A percentile compares a stretch with the other conserved stretches of the same genome.
These are phyloP conservation scores for Corythaeola cristata DNA, from an alignment of 2,113 vertebrate species.

Conservation along the genomic window DNA sequence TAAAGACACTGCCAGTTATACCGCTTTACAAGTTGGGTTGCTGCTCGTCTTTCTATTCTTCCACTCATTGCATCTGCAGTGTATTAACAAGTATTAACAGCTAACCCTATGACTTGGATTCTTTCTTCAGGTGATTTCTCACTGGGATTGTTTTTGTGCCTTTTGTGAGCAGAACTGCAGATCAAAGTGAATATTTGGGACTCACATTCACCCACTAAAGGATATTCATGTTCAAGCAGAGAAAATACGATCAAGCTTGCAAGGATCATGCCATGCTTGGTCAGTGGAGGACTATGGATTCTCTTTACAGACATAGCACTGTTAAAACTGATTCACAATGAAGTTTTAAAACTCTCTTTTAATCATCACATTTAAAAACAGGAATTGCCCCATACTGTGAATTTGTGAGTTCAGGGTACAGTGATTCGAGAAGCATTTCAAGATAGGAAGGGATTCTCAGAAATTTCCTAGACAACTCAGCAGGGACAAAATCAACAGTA, in stretches of 20 bases:
- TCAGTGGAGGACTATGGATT: accelerated
- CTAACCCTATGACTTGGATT: neutral
- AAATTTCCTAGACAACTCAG: neutral
- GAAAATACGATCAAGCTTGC: neutral
- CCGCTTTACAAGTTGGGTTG: neutral
- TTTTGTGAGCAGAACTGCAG: neutral
- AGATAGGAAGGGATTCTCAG: neutral
- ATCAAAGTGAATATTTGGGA: neutral
- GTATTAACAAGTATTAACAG: neutral
- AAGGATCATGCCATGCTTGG: neutral
- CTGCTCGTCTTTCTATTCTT: neutral
- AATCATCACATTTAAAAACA: neutral
- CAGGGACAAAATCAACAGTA: neutral
- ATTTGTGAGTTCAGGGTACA: neutral
- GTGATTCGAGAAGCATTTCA: neutral
- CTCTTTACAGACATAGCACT: neutral
- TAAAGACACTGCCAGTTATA: neutral
- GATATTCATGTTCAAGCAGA: neutral
- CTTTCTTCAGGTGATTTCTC: neutral
- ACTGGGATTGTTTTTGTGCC: neutral
- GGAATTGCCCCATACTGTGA: neutral
- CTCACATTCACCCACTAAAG: neutral
- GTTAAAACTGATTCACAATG: neutral
- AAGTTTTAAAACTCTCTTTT: neutral
- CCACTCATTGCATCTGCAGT: neutral